Conservation (phyloP, 2,797 vertebrate species). For the Acridotheres tristis region DNA sequence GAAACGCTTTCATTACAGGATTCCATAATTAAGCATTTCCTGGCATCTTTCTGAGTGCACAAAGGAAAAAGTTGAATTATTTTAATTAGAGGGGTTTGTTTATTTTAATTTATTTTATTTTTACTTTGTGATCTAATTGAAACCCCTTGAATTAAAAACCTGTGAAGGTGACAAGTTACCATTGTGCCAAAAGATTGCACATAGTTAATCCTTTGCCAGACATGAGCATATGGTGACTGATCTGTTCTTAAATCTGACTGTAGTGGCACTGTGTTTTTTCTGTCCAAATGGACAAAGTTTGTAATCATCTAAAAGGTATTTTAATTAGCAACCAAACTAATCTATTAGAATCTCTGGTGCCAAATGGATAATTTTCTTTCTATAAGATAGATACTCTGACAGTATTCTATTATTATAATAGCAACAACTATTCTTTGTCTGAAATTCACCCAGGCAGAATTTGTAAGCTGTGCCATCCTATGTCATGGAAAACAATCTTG, state of each 20-base stretch:
- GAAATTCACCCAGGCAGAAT: neutral
- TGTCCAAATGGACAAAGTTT: neutral
- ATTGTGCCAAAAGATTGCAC: neutral
- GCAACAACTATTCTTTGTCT: neutral
- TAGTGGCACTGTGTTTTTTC: neutral
- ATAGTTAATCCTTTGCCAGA: constrained; percentile 12
- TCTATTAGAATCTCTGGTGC: neutral
- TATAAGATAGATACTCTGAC: neutral
- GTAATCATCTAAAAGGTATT: neutral
- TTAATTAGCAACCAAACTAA: neutral
- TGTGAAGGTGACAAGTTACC: neutral
- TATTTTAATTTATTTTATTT: neutral
- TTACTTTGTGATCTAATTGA: neutral
- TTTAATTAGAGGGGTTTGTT: neutral
- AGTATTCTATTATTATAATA: neutral
- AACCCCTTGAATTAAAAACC: neutral
- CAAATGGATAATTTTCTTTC: neutral
- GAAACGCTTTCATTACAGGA: neutral
- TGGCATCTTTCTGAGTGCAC: neutral
- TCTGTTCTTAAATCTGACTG: neutral
- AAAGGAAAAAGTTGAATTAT: neutral
- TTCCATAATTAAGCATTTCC: neutral
- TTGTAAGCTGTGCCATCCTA: neutral
- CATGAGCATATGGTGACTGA: neutral
- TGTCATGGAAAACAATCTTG: neutral